Conservation (phyloP, 2,888 invertebrate genomes). For the Spicauda simplicius region DNA sequence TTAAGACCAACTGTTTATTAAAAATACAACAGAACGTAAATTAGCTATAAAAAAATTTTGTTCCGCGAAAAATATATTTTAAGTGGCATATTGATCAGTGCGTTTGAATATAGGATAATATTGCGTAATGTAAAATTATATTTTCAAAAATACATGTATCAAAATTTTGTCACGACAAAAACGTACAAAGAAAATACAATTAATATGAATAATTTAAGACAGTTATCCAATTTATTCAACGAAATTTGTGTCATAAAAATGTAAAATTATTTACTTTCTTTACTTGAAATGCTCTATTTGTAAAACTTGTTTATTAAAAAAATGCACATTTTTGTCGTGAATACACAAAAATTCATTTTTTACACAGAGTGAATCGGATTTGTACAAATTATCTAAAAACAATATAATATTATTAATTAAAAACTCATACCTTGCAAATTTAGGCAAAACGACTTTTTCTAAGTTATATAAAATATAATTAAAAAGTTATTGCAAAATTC, state of each 20-base stretch:
- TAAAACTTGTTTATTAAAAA: background rate
- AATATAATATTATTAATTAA: constrained; percentile 24
- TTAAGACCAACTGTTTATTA: constrained; percentile 38
- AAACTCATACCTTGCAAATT: constrained; percentile 8
- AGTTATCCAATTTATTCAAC: too few species aligned
- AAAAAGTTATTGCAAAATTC: constrained; percentile 7
- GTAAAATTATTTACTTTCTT: too few species aligned
- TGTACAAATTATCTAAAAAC: constrained; percentile 32
- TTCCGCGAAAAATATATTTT: constrained; percentile 15
- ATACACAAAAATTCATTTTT: background rate
- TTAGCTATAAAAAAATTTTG: background rate
- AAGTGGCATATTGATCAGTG: constrained; percentile 20
- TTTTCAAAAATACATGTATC: constrained; percentile 39
- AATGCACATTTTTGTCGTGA: constrained; percentile 4
- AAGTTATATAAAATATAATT: background rate
- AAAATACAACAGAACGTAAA: constrained; percentile 32
- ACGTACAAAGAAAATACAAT: background rate
- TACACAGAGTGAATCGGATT: background rate
- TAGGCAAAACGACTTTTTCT: constrained; percentile 1
- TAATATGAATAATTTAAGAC: background rate
- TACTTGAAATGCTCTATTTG: too few species aligned
- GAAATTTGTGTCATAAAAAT: too few species aligned
- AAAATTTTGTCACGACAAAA: constrained; percentile 6
- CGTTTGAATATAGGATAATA: constrained; percentile 23
- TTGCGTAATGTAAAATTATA: constrained; percentile 38